Evolutionary conservation across 1,140 invertebrate species (phyloP).

Genomic region (Lerema accius): DNA sequence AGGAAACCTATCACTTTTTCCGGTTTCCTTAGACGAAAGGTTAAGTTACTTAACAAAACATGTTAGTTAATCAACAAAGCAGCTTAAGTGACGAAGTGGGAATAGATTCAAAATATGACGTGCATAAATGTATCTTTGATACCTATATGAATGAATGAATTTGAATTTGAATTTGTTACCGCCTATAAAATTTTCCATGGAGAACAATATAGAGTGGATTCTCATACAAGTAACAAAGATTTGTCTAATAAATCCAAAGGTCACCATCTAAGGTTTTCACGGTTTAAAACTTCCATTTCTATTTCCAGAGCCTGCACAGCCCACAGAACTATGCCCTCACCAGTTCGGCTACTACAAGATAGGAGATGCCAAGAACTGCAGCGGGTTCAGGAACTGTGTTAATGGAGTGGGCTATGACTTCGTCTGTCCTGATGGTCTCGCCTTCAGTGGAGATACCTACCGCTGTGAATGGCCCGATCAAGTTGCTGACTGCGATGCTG

Average conservation of each 20-base stretch:
- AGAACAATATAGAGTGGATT: too few species aligned
- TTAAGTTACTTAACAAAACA: too few species aligned
- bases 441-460: constrained; percentile 90
- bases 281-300: not conserved
- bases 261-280: too few species aligned
- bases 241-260: too few species aligned
- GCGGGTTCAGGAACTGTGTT: constrained; percentile 93
- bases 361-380: constrained; percentile 87
- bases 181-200: too few species aligned
- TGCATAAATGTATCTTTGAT: too few species aligned
- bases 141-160: too few species aligned
- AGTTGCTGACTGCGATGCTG: constrained; percentile 89
- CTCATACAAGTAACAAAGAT: too few species aligned
- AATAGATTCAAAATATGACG: too few species aligned
- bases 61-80: too few species aligned
- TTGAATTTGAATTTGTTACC: too few species aligned
- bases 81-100: too few species aligned
- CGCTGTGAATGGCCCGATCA: constrained; percentile 95
- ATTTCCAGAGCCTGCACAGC: constrained; percentile 78
- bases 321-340: constrained; percentile 91
- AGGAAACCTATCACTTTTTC: constrained; percentile 9
- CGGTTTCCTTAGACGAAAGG: not conserved
- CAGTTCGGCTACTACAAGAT: constrained; percentile 93
- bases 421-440: constrained; percentile 92
- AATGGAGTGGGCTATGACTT: constrained; percentile 86